Evolutionary conservation across 1,140 invertebrate genomes (phyloP).

Genomic region (Rhyacophila brunnea): DNA sequence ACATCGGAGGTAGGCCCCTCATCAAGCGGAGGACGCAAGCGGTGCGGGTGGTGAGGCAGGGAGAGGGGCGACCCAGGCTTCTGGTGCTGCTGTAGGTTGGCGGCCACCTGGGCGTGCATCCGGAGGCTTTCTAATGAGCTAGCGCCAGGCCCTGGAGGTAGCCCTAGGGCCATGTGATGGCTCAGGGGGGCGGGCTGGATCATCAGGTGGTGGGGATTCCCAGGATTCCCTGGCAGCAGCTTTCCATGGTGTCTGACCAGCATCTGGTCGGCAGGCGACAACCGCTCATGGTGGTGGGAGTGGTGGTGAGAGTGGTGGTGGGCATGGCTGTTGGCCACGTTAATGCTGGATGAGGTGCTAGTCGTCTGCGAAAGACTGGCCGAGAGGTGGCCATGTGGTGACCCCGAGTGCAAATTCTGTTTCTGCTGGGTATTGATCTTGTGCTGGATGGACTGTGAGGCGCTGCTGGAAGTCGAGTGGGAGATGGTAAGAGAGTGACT

Average conservation of each 20-base stretch:
- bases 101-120: slow-evolving; percentile 58
- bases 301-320: slow-evolving; percentile 60
- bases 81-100: slow-evolving; percentile 48
- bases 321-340: slow-evolving; percentile 50
- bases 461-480: slow-evolving; percentile 64
- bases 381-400: slow-evolving; percentile 53
- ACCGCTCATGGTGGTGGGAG: slow-evolving; percentile 53
- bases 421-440: slow-evolving; percentile 58
- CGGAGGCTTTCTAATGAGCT: slow-evolving; percentile 52
- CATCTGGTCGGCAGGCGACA: slow-evolving; percentile 55
- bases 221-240: slow-evolving; percentile 51
- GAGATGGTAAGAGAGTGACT: slow-evolving; percentile 63
- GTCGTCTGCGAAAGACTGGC: slow-evolving; percentile 54
- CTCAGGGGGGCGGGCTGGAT: slow-evolving; percentile 60
- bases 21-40: slow-evolving; percentile 47
- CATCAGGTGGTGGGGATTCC: slow-evolving; percentile 65
- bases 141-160: slow-evolving; percentile 54
- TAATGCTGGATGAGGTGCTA: slow-evolving; percentile 51
- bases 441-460: slow-evolving; percentile 59
- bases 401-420: slow-evolving; percentile 51
- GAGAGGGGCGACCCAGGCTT: slow-evolving; percentile 56
- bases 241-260: slow-evolving; percentile 55
- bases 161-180: slow-evolving; percentile 52
- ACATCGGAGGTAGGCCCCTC: slow-evolving; percentile 47
- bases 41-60: slow-evolving; percentile 49